Evolutionary conservation across 2,888 invertebrate species (phyloP).

Genomic region (Macropis europaea): DNA sequence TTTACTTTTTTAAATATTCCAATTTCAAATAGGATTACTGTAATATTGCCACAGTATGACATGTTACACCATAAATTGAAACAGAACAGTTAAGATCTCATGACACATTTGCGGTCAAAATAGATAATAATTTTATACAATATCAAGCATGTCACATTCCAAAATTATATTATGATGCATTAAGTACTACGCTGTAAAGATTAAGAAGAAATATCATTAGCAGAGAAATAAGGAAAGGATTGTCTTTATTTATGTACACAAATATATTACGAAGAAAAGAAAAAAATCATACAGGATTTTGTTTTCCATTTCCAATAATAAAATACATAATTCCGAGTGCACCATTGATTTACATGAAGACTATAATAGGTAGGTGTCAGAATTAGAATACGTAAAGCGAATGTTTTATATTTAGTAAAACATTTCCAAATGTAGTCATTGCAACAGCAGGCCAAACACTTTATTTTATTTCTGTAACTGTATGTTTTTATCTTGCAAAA

Average conservation of each 20-base stretch:
- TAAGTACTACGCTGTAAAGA: slow-evolving; percentile 39
- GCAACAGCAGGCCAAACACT: slow-evolving; percentile 3
- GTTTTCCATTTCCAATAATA: slow-evolving; percentile 12
- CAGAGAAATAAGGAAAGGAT: slow-evolving; percentile 36
- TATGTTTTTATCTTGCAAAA: slow-evolving; percentile 10
- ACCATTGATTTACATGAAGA: slow-evolving; percentile 26
- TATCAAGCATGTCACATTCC: slow-evolving; percentile 40
- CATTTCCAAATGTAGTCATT: slow-evolving; percentile 6
- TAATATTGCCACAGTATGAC: not conserved
- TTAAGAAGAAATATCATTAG: slow-evolving; percentile 33
- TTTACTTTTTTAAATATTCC: not conserved
- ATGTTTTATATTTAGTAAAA: slow-evolving; percentile 4
- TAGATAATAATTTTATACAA: slow-evolving; percentile 20
- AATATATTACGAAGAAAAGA: slow-evolving; percentile 16
- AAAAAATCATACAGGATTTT: slow-evolving; percentile 11
- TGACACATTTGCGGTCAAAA: slow-evolving; percentile 26
- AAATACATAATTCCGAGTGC: slow-evolving; percentile 1
- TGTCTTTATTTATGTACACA: slow-evolving; percentile 45
- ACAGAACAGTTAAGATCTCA: slow-evolving; percentile 33
- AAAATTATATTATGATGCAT: slow-evolving; percentile 35
- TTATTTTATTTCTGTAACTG: slow-evolving; percentile 14
- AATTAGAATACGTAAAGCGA: slow-evolving; percentile 17
- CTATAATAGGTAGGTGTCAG: not conserved
- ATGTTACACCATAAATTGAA: slow-evolving; percentile 7
- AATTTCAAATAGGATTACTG: not conserved